Percentiles rank a stretch among this genome's conserved stretches.
These are phyloP conservation scores for Synodontis membranacea DNA, from an alignment of 2,113 vertebrate species.

Conservation along the genomic window DNA sequence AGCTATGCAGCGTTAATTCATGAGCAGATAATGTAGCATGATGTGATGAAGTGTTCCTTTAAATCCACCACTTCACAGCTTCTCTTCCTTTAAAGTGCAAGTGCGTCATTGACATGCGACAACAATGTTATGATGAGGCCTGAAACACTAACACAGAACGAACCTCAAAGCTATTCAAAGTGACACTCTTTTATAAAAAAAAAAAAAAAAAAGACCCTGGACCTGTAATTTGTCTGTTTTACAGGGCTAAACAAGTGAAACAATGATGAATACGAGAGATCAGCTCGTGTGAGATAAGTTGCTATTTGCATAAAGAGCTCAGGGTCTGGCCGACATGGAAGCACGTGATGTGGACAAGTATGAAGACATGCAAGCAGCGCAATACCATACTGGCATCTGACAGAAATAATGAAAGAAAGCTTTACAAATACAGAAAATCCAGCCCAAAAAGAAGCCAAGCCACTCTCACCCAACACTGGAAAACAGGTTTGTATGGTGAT, in stretches of 20 bases:
- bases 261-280: slow-evolving; percentile 13
- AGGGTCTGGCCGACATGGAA: slow-evolving; percentile 21
- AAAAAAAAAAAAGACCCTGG: no score
- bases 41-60: neutral
- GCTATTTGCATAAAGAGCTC: slow-evolving; percentile 38
- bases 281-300: slow-evolving; percentile 25
- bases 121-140: neutral
- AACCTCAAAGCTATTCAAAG: neutral
- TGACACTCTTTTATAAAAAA: no score
- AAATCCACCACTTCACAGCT: neutral
- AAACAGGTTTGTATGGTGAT: neutral
- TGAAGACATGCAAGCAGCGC: no score
- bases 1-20: neutral
- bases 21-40: neutral
- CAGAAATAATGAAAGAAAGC: neutral
- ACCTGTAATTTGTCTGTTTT: slow-evolving; percentile 23
- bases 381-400: neutral
- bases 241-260: slow-evolving; percentile 24
- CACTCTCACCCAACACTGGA: neutral
- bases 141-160: neutral
- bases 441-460: neutral
- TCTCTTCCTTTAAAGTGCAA: neutral
- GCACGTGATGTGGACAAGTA: neutral
- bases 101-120: neutral
- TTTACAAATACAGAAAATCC: neutral